These are phyloP conservation scores for Crotalus adamanteus DNA, from an alignment of 2,797 vertebrate species.

Conservation along the genomic window DNA sequence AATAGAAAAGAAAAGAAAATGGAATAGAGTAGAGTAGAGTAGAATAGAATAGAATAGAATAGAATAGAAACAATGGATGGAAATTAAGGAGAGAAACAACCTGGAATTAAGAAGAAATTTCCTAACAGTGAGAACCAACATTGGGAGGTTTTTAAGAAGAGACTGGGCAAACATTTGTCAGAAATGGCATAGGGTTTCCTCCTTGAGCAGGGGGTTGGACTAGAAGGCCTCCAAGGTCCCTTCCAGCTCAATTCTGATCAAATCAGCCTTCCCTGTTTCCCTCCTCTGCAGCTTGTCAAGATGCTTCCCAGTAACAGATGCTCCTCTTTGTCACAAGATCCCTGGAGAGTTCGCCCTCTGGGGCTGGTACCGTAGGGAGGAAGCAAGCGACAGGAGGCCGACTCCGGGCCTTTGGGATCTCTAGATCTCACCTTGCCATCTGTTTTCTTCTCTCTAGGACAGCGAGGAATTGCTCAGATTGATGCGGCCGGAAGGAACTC, in stretches of 20 bases:
- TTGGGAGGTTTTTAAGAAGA: not conserved
- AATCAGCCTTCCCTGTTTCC: not conserved
- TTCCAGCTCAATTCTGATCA: not conserved
- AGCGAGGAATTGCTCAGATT: constrained; percentile 79
- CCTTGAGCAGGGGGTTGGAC: not conserved
- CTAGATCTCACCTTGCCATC: too few relatives aligned
- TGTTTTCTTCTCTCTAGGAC: constrained; percentile 69
- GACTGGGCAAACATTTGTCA: too few relatives aligned
- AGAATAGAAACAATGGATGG: too few relatives aligned
- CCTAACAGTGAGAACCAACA: too few relatives aligned
- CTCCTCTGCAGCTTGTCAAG: not conserved
- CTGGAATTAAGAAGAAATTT: too few relatives aligned
- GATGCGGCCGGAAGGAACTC: constrained; percentile 76
- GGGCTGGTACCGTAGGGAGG: not conserved
- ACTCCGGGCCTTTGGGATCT: not conserved
- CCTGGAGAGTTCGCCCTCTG: not conserved
- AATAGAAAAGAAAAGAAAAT: too few relatives aligned
- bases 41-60: too few relatives aligned
- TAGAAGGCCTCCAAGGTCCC: not conserved
- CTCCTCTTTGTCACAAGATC: not conserved
- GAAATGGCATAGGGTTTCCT: too few relatives aligned
- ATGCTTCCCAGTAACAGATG: not conserved
- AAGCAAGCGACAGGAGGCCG: not conserved
- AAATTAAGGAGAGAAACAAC: too few relatives aligned
- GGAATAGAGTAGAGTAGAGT: too few relatives aligned